These are phyloP conservation scores for Emydoidea blandingii DNA, from an alignment of 2,797 vertebrate species.

Conservation along the genomic window DNA sequence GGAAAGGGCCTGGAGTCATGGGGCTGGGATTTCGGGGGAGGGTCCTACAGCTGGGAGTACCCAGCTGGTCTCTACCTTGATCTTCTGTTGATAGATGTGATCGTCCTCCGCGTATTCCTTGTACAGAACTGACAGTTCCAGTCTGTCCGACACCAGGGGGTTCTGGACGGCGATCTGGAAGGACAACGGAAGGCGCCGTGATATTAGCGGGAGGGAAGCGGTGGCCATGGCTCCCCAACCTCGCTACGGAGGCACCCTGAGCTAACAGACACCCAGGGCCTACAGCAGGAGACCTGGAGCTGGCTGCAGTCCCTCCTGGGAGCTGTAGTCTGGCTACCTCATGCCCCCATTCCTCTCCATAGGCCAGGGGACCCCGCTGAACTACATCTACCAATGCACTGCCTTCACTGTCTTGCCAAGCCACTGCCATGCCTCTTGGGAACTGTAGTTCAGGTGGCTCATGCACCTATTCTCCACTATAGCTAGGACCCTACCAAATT, in stretches of 20 bases:
- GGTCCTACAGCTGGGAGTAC: neutral
- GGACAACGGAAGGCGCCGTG: neutral
- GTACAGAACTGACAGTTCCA: constrained; percentile 91
- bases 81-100: constrained; percentile 94
- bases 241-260: neutral
- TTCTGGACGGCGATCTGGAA: constrained; percentile 94
- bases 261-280: neutral
- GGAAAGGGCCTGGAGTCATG: neutral
- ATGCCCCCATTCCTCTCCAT: neutral
- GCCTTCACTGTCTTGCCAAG: neutral
- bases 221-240: neutral
- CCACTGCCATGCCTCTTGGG: too few relatives aligned
- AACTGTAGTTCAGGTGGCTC: neutral
- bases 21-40: neutral
- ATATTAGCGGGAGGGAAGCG: too few relatives aligned
- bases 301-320: neutral
- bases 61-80: constrained; percentile 84
- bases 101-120: constrained; percentile 93
- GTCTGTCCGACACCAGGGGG: constrained; percentile 92
- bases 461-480: neutral
- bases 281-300: neutral
- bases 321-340: neutral
- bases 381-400: neutral
- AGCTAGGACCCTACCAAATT: too few relatives aligned
- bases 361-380: neutral